phyloP scores from a whole-genome alignment of 1,140 invertebrate species.

The Drosophila ironensis region DNA sequence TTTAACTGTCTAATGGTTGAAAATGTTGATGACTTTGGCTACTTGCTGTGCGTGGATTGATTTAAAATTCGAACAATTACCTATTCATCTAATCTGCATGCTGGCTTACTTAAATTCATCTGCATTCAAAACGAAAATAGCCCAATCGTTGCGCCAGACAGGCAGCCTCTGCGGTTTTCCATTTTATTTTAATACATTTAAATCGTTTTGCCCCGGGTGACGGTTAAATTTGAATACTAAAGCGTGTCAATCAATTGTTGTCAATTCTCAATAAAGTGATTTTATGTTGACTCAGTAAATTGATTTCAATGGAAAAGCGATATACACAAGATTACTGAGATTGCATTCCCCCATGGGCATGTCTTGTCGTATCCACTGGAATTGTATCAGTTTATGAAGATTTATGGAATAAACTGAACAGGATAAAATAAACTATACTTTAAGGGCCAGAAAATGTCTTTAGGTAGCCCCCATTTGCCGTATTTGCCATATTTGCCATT shows the following conservation, averaged over 20 bases:
- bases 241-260: conserved; percentile 29
- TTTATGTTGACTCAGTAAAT: conserved; percentile 26
- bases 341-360: conserved; percentile 5
- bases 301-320: conserved; percentile 28
- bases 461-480: too few relatives aligned
- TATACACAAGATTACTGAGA: conserved; percentile 25
- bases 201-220: conserved; percentile 5
- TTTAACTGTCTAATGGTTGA: neutral
- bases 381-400: neutral
- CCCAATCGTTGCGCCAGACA: too few relatives aligned
- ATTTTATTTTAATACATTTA: neutral
- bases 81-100: too few relatives aligned
- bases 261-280: conserved; percentile 23
- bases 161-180: too few relatives aligned
- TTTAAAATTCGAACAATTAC: too few relatives aligned
- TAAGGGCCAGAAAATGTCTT: too few relatives aligned
- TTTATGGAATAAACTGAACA: neutral
- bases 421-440: neutral
- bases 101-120: too few relatives aligned
- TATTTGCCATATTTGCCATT: neutral
- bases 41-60: too few relatives aligned
- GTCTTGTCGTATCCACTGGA: conserved; percentile 1
- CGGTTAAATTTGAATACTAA: conserved; percentile 7
- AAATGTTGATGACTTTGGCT: too few relatives aligned
- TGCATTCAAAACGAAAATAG: too few relatives aligned